Percentiles rank a stretch among this genome's conserved stretches.
Conservation (phyloP, 2,113 vertebrate species). For the Saccopteryx leptura region DNA sequence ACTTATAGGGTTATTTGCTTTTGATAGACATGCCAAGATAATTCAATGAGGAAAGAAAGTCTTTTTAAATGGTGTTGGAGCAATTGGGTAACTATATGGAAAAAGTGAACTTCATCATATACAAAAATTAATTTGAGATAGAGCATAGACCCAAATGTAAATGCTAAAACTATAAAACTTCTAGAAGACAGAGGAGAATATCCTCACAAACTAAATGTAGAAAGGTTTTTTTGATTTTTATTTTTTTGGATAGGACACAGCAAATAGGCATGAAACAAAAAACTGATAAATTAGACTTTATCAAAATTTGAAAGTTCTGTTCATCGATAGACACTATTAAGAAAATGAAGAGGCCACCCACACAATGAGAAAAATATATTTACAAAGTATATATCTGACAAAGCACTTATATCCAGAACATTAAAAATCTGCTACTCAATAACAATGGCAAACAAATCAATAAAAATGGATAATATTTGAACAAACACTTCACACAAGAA, state of each 20-base stretch:
- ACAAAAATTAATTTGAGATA: constrained; percentile 12
- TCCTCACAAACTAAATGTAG: neutral
- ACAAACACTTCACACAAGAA: neutral
- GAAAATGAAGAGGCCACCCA: neutral
- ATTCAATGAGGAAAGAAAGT: neutral
- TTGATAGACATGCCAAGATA: neutral
- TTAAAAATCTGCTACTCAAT: neutral
- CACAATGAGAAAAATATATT: constrained; percentile 12
- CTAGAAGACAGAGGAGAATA: neutral
- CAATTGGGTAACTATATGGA: neutral
- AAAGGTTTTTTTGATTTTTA: neutral
- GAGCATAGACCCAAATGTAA: neutral
- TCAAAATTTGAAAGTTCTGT: neutral
- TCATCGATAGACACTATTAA: neutral
- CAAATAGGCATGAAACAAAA: neutral
- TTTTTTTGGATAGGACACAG: neutral
- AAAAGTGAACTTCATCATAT: neutral
- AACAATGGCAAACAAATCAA: constrained; percentile 5
- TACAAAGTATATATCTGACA: neutral
- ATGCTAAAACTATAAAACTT: constrained; percentile 4
- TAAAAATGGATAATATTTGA: constrained; percentile 23
- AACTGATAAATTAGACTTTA: neutral
- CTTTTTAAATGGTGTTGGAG: neutral
- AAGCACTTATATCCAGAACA: neutral
- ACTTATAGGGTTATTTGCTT: constrained; percentile 11